A percentile compares a stretch with the other conserved stretches of the same genome.
Evolutionary conservation across 92 coral and sea anemone species (phyloP).

Genomic region (Phenganax stokvisi): DNA sequence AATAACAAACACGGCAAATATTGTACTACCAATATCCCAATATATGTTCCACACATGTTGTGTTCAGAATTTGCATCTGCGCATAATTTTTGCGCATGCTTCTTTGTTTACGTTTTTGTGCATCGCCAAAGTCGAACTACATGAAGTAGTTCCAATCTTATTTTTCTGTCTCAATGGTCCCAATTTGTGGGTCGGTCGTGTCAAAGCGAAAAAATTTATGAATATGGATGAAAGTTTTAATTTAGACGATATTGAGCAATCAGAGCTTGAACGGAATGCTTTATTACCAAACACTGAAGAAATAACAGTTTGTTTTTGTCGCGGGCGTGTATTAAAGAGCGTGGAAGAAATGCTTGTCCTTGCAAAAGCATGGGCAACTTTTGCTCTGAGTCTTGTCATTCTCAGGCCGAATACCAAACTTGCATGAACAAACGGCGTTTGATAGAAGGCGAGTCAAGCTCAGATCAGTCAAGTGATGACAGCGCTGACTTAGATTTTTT

Average conservation of each 20-base stretch:
- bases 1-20: no score
- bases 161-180: neutral
- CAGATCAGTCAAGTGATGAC: neutral
- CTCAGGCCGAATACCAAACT: neutral
- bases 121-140: neutral
- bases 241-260: constrained; percentile 18
- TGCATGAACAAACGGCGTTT: constrained; percentile 3
- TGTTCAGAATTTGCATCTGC: neutral
- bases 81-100: neutral
- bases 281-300: constrained; percentile 8
- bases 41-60: neutral
- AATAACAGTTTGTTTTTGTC: constrained; percentile 4
- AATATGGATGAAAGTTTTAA: constrained; percentile 20
- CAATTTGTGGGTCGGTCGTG: neutral
- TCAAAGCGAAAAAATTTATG: neutral
- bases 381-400: constrained; percentile 22
- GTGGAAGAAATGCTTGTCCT: constrained; percentile 38
- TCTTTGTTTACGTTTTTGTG: constrained; percentile 4
- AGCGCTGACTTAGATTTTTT: neutral
- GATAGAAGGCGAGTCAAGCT: neutral
- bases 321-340: constrained; percentile 24
- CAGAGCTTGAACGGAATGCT: constrained; percentile 8
- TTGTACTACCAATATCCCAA: neutral
- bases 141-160: neutral
- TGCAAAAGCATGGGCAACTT: constrained; percentile 26